Base-by-base conservation (phyloP, 1,140 invertebrate genomes). In the Steinernema khuongi region DNA sequence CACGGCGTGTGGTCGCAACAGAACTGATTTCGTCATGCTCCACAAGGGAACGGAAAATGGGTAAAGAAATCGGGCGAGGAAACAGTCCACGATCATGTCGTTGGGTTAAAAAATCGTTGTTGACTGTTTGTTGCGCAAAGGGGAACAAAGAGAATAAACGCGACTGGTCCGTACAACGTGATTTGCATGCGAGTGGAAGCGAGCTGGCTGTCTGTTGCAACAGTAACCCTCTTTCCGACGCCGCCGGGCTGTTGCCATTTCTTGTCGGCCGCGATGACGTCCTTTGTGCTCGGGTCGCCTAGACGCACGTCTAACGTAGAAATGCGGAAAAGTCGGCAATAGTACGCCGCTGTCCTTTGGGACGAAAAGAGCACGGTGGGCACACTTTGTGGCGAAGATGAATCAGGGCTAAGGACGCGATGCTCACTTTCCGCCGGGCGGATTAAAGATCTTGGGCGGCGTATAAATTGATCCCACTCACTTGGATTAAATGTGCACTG, bases 61-160 rank as follows among this genome's bases (percentile, higher is more conserved):
- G 50, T 22, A 26, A 60, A 2, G 50, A 60, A 60, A 4, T 60
- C 36, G 7, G n/a, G 36, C 7, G 50, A 60, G 50, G 50, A 60
- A 60, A 14, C 50, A 22, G 26, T 60, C 11, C 4, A 22, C 50
- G 19, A 60, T 60, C 14, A 60, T 22, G 50, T 22, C 19, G 2
- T 60, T 22, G 14, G 50, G 50, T 60, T 22, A 60, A n/a, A n/a
- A n/a, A 26, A 60, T 60, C 50, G 50, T 60, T 60, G 50, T 60
- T 60, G 50, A 60, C 50, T n/a, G 22, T 26, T 22, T n/a, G n/a
- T n/a, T 4, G 50, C 50, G 50, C 26, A 60, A 14, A 26, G 50
- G 50, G 11, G 50, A 60, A 60, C 50, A 60, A 60, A 60, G 50
- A 14, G 50, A 60, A 60, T 60, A 60, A 60, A 11, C 7, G 36